Conservation (phyloP, 35 echinoderm and acorn worm genomes). For the Lytechinus variegatus region DNA sequence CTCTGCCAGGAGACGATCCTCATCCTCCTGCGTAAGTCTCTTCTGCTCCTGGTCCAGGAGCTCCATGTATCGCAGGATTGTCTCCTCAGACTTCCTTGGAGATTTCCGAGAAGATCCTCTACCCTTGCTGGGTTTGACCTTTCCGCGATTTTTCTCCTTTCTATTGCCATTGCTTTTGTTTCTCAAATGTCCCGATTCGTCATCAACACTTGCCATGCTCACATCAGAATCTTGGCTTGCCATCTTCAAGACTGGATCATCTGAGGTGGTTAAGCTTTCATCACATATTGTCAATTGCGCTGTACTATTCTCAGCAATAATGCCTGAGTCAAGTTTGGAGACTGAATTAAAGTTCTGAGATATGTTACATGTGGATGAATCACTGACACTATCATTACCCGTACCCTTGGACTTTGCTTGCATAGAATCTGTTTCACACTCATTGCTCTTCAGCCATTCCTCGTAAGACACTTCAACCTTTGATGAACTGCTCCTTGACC, state of each 20-base stretch:
- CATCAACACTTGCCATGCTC: slow-evolving; percentile 27
- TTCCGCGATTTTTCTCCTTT: neutral
- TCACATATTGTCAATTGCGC: neutral
- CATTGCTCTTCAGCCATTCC: slow-evolving; percentile 19
- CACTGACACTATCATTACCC: neutral
- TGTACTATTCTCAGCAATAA: neutral
- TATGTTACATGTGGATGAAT: neutral
- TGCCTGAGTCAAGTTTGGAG: neutral
- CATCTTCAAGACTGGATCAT: neutral
- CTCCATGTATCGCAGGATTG: slow-evolving; percentile 67
- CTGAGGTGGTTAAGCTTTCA: neutral
- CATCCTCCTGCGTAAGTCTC: slow-evolving; percentile 61
- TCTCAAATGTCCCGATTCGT: neutral
- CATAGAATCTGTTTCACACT: slow-evolving; percentile 26
- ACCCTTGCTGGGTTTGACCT: slow-evolving; percentile 14
- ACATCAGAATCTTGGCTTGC: neutral
- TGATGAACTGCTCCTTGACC: neutral
- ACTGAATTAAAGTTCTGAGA: neutral
- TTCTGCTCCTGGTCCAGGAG: slow-evolving; percentile 58
- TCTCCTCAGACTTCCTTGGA: slow-evolving; percentile 40
- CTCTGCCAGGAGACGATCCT: slow-evolving; percentile 54
- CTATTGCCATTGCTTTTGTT: neutral
- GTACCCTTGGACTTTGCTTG: neutral
- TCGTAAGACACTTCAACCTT: slow-evolving; percentile 19
- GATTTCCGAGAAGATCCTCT: neutral